Evolutionary conservation across 2,797 vertebrate species (phyloP), one percentile per base, ranked within the genome.

Genomic region (Borostomias antarcticus): DNA sequence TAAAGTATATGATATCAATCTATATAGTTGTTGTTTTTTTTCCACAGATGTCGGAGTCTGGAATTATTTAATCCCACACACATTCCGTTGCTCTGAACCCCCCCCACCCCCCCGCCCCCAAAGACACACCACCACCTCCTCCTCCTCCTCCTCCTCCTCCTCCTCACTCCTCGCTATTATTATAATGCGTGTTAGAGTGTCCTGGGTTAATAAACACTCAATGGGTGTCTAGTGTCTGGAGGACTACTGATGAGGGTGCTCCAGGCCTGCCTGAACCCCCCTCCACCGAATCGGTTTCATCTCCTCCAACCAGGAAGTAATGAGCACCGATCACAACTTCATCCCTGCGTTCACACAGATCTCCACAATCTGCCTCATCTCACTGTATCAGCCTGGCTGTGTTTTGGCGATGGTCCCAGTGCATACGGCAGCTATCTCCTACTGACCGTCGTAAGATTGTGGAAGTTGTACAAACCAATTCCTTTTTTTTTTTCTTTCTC

Each of bases 181-280:
- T 74, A 75, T 51, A 70, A 48, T 28, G 58, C 78, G 76, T 82
- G 75, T 73, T 53, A 75, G 60, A 66, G 75, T 83, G 66, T 77
- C 72, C 70, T 68, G 56, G 78, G 68, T 86, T 80, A 88, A 87
- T 86, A 85, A 87, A 84, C 80, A 85, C 76, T 83, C 77, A 83
- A 74, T 83, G 83, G 58, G 65, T 66, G 77, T 76, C 79, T 75
- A 57, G 72, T 67, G 61, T 80, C 68, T 70, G 25, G 32, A 40
- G 32, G 11, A 21, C 11, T 70, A 67, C 77, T 83, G 85, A 88
- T 86, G 80, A 84, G 81, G 85, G 82, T 67, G 72, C 82, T 84
- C 77, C 68, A 82, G 67, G 70, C 84, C 78, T 82, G 72, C 75
- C 84, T 85, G 81, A 80, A 76, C 76, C 74, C 77, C 81, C 70